Evolutionary conservation across 2,113 vertebrate genomes (phyloP), one percentile per base, ranked within the genome.

Genomic region (Drymodes brunneopygia): DNA sequence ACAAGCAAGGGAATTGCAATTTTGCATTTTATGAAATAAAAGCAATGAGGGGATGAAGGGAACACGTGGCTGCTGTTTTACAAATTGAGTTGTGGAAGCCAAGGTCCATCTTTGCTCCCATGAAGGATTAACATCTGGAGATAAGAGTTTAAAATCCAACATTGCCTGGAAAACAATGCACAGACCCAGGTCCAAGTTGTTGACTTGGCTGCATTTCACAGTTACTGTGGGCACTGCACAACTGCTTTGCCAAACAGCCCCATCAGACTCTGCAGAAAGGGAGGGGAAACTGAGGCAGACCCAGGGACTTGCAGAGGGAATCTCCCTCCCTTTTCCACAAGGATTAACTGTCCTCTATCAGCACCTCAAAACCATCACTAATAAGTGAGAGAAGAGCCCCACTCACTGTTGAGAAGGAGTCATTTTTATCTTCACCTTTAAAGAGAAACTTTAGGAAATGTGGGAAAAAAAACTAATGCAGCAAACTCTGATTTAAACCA

Each of bases 41-140:
- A 93, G 61, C 93, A 91, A 69, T 56, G 40, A 47, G 56, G 38
- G 15, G 27, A 74, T 65, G 60, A 94, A 73, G 56, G 75, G 60
- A 95, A 77, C 47, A 58, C 4, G 17, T 74, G 61, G 72, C 45
- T 3, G 4, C 33, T 83, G 24, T 67, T 95, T 95, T 22, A 86
- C 61, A 81, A 92, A 88, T 64, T 27, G 57, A 28, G 36, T 58
- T 81, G 50, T 71, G 47, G 83, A 79, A 85, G 72, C 67, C 58
- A 24, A 53, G 50, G 67, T 95, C 58, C 48, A 50, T 64, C 50
- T 93, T 88, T 92, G 10, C 62, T 80, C 70, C 84, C 70, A 86
- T 92, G 87, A 95, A 79, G n/a, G 90, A 95, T 75, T 88, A 92
- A 94, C 96, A 97, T 96, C 97, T 95, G 96, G 95, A 95, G 83